Evolutionary conservation across 1,140 invertebrate genomes (phyloP).

Genomic region (Musca vetustissima): DNA sequence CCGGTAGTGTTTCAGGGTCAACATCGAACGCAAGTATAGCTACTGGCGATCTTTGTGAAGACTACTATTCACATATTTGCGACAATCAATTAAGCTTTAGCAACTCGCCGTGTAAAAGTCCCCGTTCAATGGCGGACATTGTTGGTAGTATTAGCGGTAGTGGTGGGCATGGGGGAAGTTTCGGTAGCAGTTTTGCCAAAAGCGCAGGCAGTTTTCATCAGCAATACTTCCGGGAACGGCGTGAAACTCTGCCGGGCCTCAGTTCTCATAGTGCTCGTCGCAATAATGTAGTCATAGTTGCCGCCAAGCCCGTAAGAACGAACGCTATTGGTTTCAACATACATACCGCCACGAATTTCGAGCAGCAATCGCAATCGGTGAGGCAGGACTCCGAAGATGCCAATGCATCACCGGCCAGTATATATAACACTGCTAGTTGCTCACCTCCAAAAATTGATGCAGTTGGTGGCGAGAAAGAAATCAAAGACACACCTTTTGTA

Average conservation of each 20-base stretch:
- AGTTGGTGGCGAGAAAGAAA: constrained; percentile 1
- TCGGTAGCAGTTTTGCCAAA: constrained; percentile 15
- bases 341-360: neutral
- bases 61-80: constrained; percentile 39
- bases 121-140: constrained; percentile 30
- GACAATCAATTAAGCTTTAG: constrained; percentile 39
- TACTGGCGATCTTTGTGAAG: constrained; percentile 29
- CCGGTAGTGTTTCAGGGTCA: constrained; percentile 14
- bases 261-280: constrained; percentile 8
- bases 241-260: constrained; percentile 7
- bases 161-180: neutral
- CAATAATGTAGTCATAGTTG: constrained; percentile 30
- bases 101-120: constrained; percentile 37
- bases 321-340: constrained; percentile 36
- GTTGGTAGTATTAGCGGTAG: constrained; percentile 14
- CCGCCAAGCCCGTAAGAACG: constrained; percentile 33
- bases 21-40: constrained; percentile 30
- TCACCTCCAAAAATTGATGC: neutral
- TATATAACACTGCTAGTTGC: constrained; percentile 13
- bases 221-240: constrained; percentile 6
- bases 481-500: constrained; percentile 9
- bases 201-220: constrained; percentile 18
- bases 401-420: constrained; percentile 15
- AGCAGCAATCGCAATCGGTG: neutral
- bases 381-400: constrained; percentile 2